Conservation (phyloP, 2,797 vertebrate species). For the Helostoma temminkii region DNA sequence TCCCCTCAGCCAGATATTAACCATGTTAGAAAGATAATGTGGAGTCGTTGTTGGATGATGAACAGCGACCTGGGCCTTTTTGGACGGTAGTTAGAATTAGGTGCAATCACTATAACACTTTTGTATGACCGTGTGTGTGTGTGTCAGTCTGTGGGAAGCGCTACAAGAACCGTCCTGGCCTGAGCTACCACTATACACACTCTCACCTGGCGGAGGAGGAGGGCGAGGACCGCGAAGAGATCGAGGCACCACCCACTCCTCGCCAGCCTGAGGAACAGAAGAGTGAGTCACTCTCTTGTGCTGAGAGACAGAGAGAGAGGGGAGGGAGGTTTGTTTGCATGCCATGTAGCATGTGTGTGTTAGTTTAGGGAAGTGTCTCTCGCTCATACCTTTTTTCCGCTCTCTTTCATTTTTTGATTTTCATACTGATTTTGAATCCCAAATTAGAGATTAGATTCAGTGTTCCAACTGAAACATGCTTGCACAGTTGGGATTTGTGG, state of each 20-base stretch:
- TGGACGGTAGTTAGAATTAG: constrained; percentile 34
- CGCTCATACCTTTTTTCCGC: constrained; percentile 25
- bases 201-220: constrained; percentile 98
- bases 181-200: constrained; percentile 98
- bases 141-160: constrained; percentile 95
- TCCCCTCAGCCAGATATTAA: background rate
- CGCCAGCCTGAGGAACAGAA: constrained; percentile 94
- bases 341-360: constrained; percentile 68
- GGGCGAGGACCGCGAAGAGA: constrained; percentile 95
- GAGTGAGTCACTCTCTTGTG: constrained; percentile 85
- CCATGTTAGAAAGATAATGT: background rate
- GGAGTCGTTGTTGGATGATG: constrained; percentile 4
- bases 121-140: constrained; percentile 77
- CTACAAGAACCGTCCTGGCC: constrained; percentile 96
- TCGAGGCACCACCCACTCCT: constrained; percentile 91
- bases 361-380: constrained; percentile 62
- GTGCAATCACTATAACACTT: constrained; percentile 64
- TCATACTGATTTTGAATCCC: constrained; percentile 46
- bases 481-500: constrained; percentile 44
- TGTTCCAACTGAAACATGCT: constrained; percentile 45
- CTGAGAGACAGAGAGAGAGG: constrained; percentile 57
- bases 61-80: constrained; percentile 44
- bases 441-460: constrained; percentile 15
- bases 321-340: constrained; percentile 67
- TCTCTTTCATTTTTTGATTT: constrained; percentile 46